Base-by-base conservation (phyloP, 2,888 invertebrate species). In the Stenichneumon culpator region DNA sequence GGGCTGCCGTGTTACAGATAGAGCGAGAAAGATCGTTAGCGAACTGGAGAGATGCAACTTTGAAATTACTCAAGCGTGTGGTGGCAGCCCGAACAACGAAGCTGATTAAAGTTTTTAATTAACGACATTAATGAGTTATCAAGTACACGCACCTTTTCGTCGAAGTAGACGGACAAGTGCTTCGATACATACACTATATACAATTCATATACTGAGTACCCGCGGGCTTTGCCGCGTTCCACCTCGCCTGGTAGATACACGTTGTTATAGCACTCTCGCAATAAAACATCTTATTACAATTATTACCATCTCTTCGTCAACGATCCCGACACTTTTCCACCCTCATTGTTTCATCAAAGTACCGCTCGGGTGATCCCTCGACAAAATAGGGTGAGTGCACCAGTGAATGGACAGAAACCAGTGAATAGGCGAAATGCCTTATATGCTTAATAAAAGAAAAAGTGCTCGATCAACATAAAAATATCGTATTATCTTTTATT, bases 81-180 rank as follows among this genome's bases (percentile, higher is more conserved):
- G 54, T 54, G 75, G 79, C 63, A 68, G 75, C 50, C 73, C 65
- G 44, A 82, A 80, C 83, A 77, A 65, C 57, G 50, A 68, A 63
- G 77, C 84, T 88, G 87, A 90, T 91, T 89, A 89, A 90, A 90
- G 84, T 89, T 91, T 90, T 90, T 90, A 91, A 91, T 91, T 90
- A 90, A 90, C 85, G 81, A 57, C 80, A 85, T 88, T 88, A 88
- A 90, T 86, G 89, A 89, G 90, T 89, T 86, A 89, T 88, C 83
- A 87, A 79, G 85, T 87, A 85, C 9, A 86, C 75, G 82, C 79
- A 19, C 52, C 47, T 77, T 82, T 52, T 65, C 69, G 11, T 25
- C 47, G 32, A 19, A n/a, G 22, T n/a, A 52, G 69, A 83, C 83
- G 52, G 47, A 47, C 47, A 39, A 52, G 57, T 25, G 54, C 78